Base-by-base conservation (phyloP, 1,140 invertebrate genomes). In the Steinernema feltiae region DNA sequence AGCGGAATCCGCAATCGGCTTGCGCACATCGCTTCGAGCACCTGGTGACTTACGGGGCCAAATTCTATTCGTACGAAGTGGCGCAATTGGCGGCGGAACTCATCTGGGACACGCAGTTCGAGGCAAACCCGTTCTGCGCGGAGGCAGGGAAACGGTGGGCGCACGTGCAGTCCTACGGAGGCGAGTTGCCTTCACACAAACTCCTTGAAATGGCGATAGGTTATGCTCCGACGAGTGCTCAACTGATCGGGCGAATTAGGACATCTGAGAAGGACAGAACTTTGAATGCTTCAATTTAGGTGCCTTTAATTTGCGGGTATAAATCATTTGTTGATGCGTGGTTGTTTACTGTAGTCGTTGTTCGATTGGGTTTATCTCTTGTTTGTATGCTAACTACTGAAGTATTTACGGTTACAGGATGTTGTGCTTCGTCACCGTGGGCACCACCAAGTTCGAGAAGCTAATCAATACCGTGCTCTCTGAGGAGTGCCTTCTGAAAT, bases 21-120 rank as follows among this genome's bases (percentile, higher is more conserved):
- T 98, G 94, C 93, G 95, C 98, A 85, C 90, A 96, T 76, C 89
- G 95, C 70, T 98, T 99, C 89, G 92, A 93, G 74, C 97, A 99
- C 88, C 88, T 99, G 32, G 93, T 98, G 2, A 94, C 94, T 1
- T 99, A 99, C 87, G 97, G 96, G 32, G 95, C 94, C 0, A 97
- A 97, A 88, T 99, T 99, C 88, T 98, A 98, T 87, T 93, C 95
- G 0, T 99, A 99, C 88, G 88, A 98, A 69, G 92, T 98, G 83
- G 97, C 96, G 0, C 90, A 93, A 80, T 93, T 95, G 27, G 91
- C 97, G 46, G 95, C 96, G 0, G 92, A 93, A 30, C 91, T 91
- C 89, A 95, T 97, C 78, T 99, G 96, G 95, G 91, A 94, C 82
- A 90, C 90, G 24, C 92, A 92, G 83, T 98, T 99, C 83, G 89